Base-by-base conservation (phyloP, 2,797 vertebrate genomes). In the Acomys russatus region DNA sequence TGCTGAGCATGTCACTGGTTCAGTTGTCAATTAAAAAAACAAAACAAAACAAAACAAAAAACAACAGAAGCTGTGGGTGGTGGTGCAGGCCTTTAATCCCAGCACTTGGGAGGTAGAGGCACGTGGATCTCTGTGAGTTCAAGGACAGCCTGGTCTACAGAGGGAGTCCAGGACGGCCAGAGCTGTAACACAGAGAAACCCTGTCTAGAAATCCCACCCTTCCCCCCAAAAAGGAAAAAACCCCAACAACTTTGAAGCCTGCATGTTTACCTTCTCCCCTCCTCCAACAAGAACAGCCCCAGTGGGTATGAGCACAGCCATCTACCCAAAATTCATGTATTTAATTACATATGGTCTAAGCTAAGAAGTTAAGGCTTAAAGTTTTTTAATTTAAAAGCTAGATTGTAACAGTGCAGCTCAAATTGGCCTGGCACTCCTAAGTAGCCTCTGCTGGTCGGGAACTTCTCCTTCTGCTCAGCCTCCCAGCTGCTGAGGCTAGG, bases 301-400 rank as follows among this genome's bases (percentile, higher is more conserved):
- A 84, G 0, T 92, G 63, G 88, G 18, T 77, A 44, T 96, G 68
- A 91, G 25, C 96, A 77, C 85, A 44, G 38, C 11, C 3, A 71
- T 3, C 25, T 88, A 56, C 28, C 11, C 25, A 61, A 44, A 92
- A 33, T 83, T 90, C 78, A 20, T 76, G 10, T 90, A 20, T 87
- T 96, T 92, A 82, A 90, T 64, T 83, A 25, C 5, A 15, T 92
- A 33, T 71, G 82, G 17, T 33, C 49, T 92, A 91, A 92, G 88
- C 80, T 20, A 90, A 64, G 38, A 73, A 56, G 38, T 70, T 82
- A 70, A 71, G 61, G 73, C 25, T 88, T 74, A 85, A 84, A n/a
- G 49, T 28, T 22, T 22, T 85, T 79, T 79, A n/a, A 35, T 80
- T 88, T 74, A 9, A 61, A 88, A 56, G 35, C 17, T 49, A 64